Evolutionary conservation across 1,140 invertebrate species (phyloP), one percentile per base, ranked within the genome.

Genomic region (Bradysia coprophila): DNA sequence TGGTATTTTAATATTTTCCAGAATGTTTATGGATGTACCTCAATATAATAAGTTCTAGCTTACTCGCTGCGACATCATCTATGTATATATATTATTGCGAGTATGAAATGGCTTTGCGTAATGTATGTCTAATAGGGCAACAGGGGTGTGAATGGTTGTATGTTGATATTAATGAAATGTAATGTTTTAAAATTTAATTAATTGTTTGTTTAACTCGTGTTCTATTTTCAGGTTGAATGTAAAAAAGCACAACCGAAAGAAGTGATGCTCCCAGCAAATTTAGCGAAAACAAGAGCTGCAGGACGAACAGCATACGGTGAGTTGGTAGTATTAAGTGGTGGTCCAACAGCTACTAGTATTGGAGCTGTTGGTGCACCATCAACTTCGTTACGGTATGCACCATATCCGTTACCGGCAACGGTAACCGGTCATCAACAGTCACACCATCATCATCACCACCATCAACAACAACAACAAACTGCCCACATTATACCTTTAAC

Each of bases 201-300:
- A 8, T 28, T 28, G 24, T 28, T 28, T 28, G 24, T 28, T 8
- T 28, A 28, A 28, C 6, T 28, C 6, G 6, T 28, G 24, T 8
- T 28, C 6, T 28, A 28, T 28, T 28, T 67, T 21, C 72, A 97
- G 92, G 92, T 97, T 66, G 92, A 98, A 73, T 96, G 92, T 73
- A 97, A 97, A 78, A 96, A 97, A 71, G 93, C 93, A 60, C 93
- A 98, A 66, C 93, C 93, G 43, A 98, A 98, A 74, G 93, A 98
- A 74, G 92, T 98, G 54, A 97, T 98, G 92, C 77, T 95, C 61
- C 89, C 90, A 52, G 81, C 87, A 45, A 91, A 89, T 64, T 66
- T 89, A 68, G 87, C 86, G 53, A 90, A 91, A 74, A 90, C 86
- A 63, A 77, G 87, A 62, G 85, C 85, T 52, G 83, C 85, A 50